Evolutionary conservation across 2,113 vertebrate genomes (phyloP), one percentile per base, ranked within the genome.

Genomic region (Mobula hypostoma): DNA sequence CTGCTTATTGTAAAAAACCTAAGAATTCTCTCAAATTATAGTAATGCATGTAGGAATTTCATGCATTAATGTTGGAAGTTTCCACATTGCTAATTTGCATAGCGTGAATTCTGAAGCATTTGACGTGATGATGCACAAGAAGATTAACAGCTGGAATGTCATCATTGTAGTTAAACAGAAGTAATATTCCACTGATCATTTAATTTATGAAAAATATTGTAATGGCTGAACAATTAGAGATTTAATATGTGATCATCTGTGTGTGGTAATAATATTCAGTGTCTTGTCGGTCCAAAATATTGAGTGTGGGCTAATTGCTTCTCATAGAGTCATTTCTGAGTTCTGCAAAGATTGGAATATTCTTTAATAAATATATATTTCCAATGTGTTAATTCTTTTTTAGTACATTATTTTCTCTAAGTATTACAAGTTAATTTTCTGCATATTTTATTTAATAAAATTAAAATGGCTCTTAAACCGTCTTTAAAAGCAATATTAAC

Each of bases 141-240:
- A 61, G 48, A 85, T 85, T 85, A 85, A 83, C 82, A 83, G 82
- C 56, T 58, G 48, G 56, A 68, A 66, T 90, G 15, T 68, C 85
- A 66, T 12, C 29, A 90, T 66, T 17, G 29, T 29, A 66, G 61
- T 29, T 17, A 66, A 32, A 90, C 15, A 7, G 61, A 66, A 90
- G n/a, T 90, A 66, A 68, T 68, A 90, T 63, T 87, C 56, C 6
- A 15, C 24, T 63, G 11, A 88, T 63, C 29, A 88, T 88, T 88
- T 88, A 63, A 88, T 63, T 88, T n/a, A 88, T 63, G n/a, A 66
- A 66, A 36, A 90, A 66, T 19, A 66, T 90, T 90, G 32, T 68
- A 90, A 32, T 68, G 85, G 29, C 61, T 19, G 61, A 19, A 90
- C 2, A 6, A 90, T 90, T 66, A 66, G 61, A 90, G 6, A 19